Conservation (phyloP, 1,140 invertebrate species). For the Centruroides sculpturatus region DNA sequence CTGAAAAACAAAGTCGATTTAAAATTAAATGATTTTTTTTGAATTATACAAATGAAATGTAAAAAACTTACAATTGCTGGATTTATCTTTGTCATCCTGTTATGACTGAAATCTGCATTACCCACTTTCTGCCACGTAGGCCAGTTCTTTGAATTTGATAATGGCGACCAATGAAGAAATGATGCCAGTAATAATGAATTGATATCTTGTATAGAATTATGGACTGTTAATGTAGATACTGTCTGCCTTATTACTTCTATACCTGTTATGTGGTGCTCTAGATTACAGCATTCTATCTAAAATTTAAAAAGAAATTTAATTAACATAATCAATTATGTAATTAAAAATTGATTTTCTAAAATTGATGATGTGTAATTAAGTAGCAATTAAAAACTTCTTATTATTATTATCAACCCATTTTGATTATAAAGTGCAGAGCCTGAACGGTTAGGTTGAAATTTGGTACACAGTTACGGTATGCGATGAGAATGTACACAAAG, state of each 20-base stretch:
- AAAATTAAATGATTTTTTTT: neutral
- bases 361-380: no score
- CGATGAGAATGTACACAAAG: no score
- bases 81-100: conserved; percentile 60
- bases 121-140: conserved; percentile 49
- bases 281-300: conserved; percentile 3
- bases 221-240: conserved; percentile 5
- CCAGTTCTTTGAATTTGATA: conserved; percentile 8
- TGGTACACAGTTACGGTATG: no score
- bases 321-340: no score
- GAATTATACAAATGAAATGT: conserved; percentile 1
- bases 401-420: no score
- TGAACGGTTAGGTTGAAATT: no score
- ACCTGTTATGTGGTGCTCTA: neutral
- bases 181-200: conserved; percentile 62
- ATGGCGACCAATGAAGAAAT: conserved; percentile 39
- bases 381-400: no score
- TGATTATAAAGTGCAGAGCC: no score
- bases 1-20: conserved; percentile 22
- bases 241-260: neutral
- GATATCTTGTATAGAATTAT: conserved; percentile 29
- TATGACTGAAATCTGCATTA: conserved; percentile 59
- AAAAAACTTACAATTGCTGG: conserved; percentile 43
- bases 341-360: no score
- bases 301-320: neutral